Conservation (phyloP, 2,797 vertebrate genomes). For the Calcarius lapponicus region DNA sequence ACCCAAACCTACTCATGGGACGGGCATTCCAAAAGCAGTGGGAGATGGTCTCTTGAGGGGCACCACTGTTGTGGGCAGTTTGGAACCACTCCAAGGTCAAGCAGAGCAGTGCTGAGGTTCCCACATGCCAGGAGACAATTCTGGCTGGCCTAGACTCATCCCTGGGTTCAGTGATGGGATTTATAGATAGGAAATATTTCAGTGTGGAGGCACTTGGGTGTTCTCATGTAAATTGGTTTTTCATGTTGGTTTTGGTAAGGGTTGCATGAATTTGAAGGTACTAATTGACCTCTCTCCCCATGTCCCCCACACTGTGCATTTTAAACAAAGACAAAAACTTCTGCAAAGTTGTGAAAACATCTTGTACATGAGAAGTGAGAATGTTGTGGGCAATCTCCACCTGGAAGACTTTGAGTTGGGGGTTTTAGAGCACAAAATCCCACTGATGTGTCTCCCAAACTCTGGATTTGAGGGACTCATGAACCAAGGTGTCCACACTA, state of each 20-base stretch:
- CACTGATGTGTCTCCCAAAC: background rate
- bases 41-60: background rate
- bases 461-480: background rate
- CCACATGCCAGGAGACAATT: accelerated
- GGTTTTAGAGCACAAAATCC: background rate
- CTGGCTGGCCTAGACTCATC: background rate
- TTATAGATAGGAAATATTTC: background rate
- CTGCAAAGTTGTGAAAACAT: accelerated
- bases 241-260: background rate
- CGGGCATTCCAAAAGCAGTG: background rate
- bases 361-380: background rate
- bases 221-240: background rate
- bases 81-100: accelerated
- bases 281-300: background rate
- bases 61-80: background rate
- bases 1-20: background rate
- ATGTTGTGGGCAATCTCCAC: background rate
- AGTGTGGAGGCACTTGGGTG: accelerated
- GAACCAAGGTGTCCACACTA: background rate
- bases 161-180: background rate
- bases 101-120: background rate
- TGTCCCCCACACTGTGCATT: accelerated
- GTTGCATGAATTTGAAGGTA: background rate
- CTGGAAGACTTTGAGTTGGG: background rate
- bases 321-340: background rate